Evolutionary conservation across 2,113 vertebrate genomes (phyloP).

Genomic region (Callocephalon fimbriatum): DNA sequence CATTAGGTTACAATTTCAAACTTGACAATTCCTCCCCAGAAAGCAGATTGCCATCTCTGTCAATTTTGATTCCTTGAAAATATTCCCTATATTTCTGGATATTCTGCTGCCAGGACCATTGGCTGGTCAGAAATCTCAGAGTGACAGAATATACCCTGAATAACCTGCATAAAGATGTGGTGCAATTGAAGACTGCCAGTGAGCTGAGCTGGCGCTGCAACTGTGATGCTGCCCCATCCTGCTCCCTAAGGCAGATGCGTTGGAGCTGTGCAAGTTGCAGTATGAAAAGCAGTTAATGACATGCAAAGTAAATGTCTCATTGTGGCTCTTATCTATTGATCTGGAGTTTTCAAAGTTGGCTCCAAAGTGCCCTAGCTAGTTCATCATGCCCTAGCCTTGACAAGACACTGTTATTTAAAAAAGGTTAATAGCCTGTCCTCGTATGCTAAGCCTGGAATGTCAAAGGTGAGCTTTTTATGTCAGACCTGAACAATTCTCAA

Average conservation of each 20-base stretch:
- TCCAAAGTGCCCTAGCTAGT: not conserved
- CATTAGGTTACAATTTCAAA: not conserved
- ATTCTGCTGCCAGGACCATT: not conserved
- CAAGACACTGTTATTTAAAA: not conserved
- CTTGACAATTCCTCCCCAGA: not conserved
- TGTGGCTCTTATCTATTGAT: not conserved
- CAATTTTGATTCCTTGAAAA: not conserved
- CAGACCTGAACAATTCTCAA: not conserved
- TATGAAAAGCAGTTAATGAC: not conserved
- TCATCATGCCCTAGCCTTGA: not conserved
- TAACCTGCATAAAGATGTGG: not conserved
- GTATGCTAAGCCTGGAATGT: not conserved
- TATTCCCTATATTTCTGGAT: not conserved
- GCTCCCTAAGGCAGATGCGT: fast-evolving
- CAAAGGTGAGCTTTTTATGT: not conserved
- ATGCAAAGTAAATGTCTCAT: not conserved
- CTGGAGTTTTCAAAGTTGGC: not conserved
- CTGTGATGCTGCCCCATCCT: not conserved
- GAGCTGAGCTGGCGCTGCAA: not conserved
- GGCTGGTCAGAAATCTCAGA: not conserved
- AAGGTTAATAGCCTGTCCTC: not conserved
- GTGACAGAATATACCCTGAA: not conserved
- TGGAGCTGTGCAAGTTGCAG: not conserved
- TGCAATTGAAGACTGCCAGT: not conserved
- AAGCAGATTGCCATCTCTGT: not conserved